Conservation (phyloP, 1,140 invertebrate species). For the Spodoptera frugiperda region DNA sequence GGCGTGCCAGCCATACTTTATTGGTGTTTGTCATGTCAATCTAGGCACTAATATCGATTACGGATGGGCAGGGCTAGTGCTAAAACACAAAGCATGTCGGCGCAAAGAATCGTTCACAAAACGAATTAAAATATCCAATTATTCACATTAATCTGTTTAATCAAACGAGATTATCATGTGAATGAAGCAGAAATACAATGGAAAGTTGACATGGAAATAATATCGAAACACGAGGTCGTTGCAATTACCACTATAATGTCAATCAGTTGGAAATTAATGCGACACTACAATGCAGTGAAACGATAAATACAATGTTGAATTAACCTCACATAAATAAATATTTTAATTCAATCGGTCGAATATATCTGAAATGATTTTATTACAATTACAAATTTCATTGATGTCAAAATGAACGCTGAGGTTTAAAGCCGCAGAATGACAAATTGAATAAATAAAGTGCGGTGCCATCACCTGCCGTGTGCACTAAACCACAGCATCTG, state of each 20-base stretch:
- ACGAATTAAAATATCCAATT: conserved; percentile 6
- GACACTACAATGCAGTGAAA: conserved; percentile 1
- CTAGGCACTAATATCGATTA: not conserved
- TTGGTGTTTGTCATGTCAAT: conserved; percentile 23
- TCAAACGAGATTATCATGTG: not conserved
- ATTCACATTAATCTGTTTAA: conserved; percentile 21
- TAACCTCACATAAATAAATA: conserved; percentile 18
- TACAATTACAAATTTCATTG: conserved; percentile 7
- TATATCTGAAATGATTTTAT: not conserved
- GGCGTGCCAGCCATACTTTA: conserved; percentile 11
- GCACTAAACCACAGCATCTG: no score
- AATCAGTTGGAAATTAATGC: conserved; percentile 19
- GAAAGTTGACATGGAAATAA: not conserved
- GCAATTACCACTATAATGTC: conserved; percentile 2
- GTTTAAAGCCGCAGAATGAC: not conserved
- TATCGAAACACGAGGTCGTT: not conserved
- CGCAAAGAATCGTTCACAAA: not conserved
- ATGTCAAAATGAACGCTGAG: not conserved
- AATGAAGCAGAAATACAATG: conserved; percentile 9
- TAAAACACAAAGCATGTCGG: not conserved
- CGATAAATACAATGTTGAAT: conserved; percentile 7
- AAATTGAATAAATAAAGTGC: not conserved
- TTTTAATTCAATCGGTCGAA: not conserved
- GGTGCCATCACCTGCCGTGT: not conserved
- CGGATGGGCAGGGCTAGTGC: not conserved